Evolutionary conservation across 1,140 invertebrate genomes (phyloP), one percentile per base, ranked within the genome.

Genomic region (Andricus grossulariae): DNA sequence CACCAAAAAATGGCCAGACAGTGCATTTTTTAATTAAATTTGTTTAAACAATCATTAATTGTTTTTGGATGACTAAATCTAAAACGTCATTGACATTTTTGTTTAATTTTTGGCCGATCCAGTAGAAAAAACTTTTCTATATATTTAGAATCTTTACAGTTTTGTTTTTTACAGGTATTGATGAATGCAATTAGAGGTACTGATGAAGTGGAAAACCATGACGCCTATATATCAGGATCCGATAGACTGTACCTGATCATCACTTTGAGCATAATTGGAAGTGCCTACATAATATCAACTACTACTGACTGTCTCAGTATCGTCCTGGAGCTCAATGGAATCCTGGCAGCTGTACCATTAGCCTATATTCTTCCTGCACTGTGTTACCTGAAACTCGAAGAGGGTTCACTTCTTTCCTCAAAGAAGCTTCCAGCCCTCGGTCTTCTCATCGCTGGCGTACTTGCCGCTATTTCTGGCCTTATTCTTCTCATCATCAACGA

Each of bases 301-400:
- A 92, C 95, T 75, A 97, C 96, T 25, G 96, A 97, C 87, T 98
- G 97, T 90, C 92, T 98, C 6, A 96, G 96, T 7, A 93, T 97
- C 50, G 96, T 97, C 15, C 90, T 98, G 77, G 96, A 97, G 90
- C 87, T 98, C 52, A 98, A 98, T 91, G 97, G 97, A 74, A 95
- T 97, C 12, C 81, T 97, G 39, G 95, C 96, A 8, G 97, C 97
- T 11, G 95, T 97, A 74, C 97, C 97, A 10, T 88, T 97, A 77
- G 97, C 97, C 18, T 98, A 96, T 89, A 94, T 98, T 76, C 91
- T 98, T 52, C 97, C 97, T 12, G 95, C 96, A 0, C 86, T 96
- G 11, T 96, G 95, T 85, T 97, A 97, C 83, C 92, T 97, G 76
- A 94, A 94, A 86, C 92, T 97, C 79, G 95, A 96, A 82, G 94